Evolutionary conservation across 2,797 vertebrate genomes (phyloP).

Genomic region (Mormyrops boulengeri): DNA sequence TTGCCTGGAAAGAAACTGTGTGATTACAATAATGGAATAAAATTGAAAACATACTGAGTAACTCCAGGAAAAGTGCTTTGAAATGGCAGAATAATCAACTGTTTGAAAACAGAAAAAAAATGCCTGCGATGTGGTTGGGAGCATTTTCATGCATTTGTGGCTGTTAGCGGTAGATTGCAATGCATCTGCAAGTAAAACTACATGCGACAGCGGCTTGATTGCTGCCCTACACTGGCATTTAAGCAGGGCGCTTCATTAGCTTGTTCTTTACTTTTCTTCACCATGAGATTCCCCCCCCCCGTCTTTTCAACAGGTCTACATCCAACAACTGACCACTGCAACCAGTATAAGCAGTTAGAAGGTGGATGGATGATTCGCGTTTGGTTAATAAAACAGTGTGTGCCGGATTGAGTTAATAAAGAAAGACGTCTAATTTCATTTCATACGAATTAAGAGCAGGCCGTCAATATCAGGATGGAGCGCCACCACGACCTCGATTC

Average conservation of each 20-base stretch:
- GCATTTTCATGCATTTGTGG: background rate
- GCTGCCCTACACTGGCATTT: background rate
- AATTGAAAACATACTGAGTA: constrained; percentile 1
- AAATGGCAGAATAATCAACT: background rate
- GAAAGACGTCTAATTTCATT: background rate
- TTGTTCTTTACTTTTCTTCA: background rate
- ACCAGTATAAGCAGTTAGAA: background rate
- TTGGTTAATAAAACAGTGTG: background rate
- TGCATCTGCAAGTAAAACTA: background rate
- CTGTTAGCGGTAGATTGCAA: background rate
- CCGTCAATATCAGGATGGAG: background rate
- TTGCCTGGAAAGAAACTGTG: background rate
- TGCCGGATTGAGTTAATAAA: background rate
- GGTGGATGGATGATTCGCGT: background rate
- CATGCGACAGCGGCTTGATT: background rate
- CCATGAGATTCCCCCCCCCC: background rate
- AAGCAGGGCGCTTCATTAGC: background rate
- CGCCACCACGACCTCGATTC: background rate
- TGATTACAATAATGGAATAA: constrained; percentile 1
- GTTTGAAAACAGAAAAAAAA: background rate
- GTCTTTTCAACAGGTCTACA: background rate
- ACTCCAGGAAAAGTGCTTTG: background rate
- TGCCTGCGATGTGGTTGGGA: background rate
- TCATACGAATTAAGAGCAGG: background rate
- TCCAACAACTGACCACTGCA: background rate